Evolutionary conservation across 2,888 invertebrate genomes (phyloP), one percentile per base, ranked within the genome.

Genomic region (Melanchra persicariae): DNA sequence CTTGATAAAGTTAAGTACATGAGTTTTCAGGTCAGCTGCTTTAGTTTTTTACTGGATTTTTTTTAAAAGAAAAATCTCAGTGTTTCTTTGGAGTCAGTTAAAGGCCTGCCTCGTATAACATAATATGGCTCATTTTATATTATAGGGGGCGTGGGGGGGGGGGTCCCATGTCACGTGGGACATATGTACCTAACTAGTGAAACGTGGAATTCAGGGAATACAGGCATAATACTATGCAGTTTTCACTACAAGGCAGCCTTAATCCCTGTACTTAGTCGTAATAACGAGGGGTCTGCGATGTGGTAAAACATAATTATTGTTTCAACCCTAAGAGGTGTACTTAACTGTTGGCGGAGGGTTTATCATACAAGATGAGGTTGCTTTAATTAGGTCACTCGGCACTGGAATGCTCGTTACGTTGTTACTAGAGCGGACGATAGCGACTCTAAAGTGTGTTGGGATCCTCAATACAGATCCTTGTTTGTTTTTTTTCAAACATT

Each of bases 301-400:
- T 49, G 60, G 60, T 79, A 22, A 19, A 71, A 74, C 26, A 34
- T 55, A 60, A 60, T 81, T 62, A 75, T 75, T 76, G 49, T 76
- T 81, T 51, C 24, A 57, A 64, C 63, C 10, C 34, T 70, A 77
- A 70, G 70, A 77, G 60, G 55, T 49, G 30, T 70, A 58, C 78
- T 67, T 58, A 79, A 74, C 79, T 59, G 61, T 61, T 77, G 34
- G 59, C 52, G 1, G 57, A 58, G 67, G 70, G 61, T 77, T 69
- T 81, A 70, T 61, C 77, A 77, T 61, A 57, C 34, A 40, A 66
- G 47, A 52, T 58, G 64, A 61, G 63, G 58, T 54, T 59, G 77
- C 26, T 62, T 70, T 70, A 77, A 81, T 81, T 70, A 70, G 82
- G 78, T 63, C 60, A 64, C 77, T 70, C 34, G 49, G n/a, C 55